Conservation (phyloP, 1,140 invertebrate species). For the Papilio polyxenes region DNA sequence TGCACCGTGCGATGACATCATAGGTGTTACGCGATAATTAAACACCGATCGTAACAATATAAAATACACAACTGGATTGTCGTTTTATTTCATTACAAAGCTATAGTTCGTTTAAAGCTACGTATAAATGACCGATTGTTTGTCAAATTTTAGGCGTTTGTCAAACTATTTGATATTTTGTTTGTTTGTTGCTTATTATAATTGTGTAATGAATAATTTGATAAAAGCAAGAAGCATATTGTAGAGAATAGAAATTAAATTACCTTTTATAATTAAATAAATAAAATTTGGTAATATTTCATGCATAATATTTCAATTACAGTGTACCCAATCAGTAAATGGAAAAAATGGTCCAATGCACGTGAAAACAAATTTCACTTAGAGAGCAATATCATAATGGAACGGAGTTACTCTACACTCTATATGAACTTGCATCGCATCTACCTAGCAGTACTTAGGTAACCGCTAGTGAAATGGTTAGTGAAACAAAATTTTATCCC, state of each 20-base stretch:
- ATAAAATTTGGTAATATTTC: background rate
- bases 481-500: slow-evolving; percentile 47
- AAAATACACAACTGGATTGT: background rate
- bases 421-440: slow-evolving; percentile 65
- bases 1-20: slow-evolving; percentile 29
- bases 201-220: too few relatives aligned
- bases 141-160: too few relatives aligned
- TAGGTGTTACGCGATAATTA: slow-evolving; percentile 11
- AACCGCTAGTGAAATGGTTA: slow-evolving; percentile 56
- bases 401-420: slow-evolving; percentile 61
- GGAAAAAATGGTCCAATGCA: slow-evolving; percentile 59
- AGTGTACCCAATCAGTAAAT: slow-evolving; percentile 34
- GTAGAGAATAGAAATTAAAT: background rate
- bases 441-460: slow-evolving; percentile 55
- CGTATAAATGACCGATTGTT: too few relatives aligned
- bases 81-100: background rate
- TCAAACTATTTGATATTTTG: too few relatives aligned
- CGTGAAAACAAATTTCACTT: slow-evolving; percentile 74
- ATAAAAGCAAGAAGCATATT: background rate
- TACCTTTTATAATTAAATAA: background rate
- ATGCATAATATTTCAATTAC: background rate
- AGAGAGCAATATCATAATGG: slow-evolving; percentile 77
- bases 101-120: too few relatives aligned
- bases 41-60: background rate
- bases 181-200: too few relatives aligned